Base-by-base conservation (phyloP, 2,113 vertebrate species). In the Cyphomyrus discorhynchus region DNA sequence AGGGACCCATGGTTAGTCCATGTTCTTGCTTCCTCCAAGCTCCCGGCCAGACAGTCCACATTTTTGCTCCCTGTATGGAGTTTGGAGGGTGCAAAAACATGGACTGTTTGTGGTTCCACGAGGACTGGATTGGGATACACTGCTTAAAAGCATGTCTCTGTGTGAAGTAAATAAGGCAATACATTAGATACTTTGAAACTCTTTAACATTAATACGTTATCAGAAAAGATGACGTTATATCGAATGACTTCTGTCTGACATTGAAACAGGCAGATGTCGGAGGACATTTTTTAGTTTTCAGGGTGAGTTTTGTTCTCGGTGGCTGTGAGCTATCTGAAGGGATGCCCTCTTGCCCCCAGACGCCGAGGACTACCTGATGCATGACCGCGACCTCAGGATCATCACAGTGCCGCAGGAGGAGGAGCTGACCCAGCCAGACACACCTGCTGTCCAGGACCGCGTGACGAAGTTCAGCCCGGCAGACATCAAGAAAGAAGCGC, bases 351-450 rank as follows among this genome's bases (percentile, higher is more conserved):
- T 2, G 6, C 17, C 1, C 70, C 47, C 49, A 89, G 89, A 90
- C 47, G 82, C 82, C 1, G 90, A 89, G 17, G 88, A 91, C 35
- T 85, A 89, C 82, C 58, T 86, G 62, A 88, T 91, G 47, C 90
- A 91, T 9, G 88, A 85, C 47, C 82, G 88, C 10, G 90, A 89
- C 5, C 88, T 87, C 49, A 53, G 49, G 58, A 91, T 89, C 58
- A 89, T 89, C 45, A 85, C 90, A 21, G 88, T 91, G 35, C 88
- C 90, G 1, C 80, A 85, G 90, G 90, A 91, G n/a, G 90, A 77
- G 9, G 90, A 74, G 56, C 88, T 86, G 4, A 31, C 84, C 2
- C 42, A 90, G 84, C 31, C 70, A 58, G 84, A 74, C 56, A 1
- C 84, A 3, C 24, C 83, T 21, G 84, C 35, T 2, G 27, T 82